phyloP scores from a whole-genome alignment of 2,888 invertebrate species.

The Drosophila barbarae region DNA sequence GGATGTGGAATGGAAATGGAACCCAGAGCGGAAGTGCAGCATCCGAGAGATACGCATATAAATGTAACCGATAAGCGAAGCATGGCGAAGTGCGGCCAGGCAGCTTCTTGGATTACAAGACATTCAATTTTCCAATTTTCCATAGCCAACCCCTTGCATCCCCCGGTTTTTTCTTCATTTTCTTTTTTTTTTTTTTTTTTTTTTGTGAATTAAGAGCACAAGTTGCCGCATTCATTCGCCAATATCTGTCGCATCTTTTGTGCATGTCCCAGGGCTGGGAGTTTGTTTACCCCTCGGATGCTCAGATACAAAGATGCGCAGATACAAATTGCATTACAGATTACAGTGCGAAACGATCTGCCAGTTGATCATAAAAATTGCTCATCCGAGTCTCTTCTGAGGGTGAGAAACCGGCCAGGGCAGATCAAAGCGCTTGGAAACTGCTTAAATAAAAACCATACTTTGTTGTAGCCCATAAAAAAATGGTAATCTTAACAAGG shows the following conservation, averaged over 20 bases:
- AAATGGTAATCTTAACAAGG: not conserved
- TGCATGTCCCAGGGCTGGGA: conserved; percentile 35
- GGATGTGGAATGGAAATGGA: conserved; percentile 19
- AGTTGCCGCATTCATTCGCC: conserved; percentile 34
- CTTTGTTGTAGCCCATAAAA: conserved; percentile 19
- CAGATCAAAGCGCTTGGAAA: conserved; percentile 24
- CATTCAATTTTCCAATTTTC: conserved; percentile 24
- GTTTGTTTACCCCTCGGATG: conserved; percentile 61
- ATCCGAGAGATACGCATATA: conserved; percentile 61
- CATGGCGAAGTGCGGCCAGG: conserved; percentile 32
- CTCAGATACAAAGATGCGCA: conserved; percentile 14
- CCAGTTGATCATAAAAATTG: conserved; percentile 26
- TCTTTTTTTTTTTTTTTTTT: too few relatives aligned
- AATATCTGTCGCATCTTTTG: conserved; percentile 40
- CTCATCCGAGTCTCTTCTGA: not conserved
- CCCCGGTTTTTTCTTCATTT: not conserved
- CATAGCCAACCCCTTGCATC: conserved; percentile 21
- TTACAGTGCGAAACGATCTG: conserved; percentile 34
- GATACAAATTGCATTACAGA: conserved; percentile 39
- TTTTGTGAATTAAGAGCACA: conserved; percentile 51
- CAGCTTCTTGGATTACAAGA: conserved; percentile 65
- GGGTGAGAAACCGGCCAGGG: not conserved
- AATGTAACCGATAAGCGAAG: conserved; percentile 61
- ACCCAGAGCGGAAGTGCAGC: conserved; percentile 49
- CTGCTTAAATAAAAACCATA: not conserved